Evolutionary conservation across 2,888 invertebrate genomes (phyloP).

Genomic region (Apomyelois bistriatella): DNA sequence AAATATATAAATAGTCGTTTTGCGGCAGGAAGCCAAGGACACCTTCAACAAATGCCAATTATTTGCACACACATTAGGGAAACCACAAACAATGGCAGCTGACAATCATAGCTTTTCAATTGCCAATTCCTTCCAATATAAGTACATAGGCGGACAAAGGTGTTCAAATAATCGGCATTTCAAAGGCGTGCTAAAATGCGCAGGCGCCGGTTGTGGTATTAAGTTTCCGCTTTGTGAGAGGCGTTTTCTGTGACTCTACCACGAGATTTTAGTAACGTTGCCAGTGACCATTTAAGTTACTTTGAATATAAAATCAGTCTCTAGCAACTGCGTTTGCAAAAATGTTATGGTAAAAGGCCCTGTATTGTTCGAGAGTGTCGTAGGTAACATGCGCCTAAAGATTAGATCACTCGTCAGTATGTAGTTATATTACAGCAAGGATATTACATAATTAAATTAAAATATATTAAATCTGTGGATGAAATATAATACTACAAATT

Average conservation of each 20-base stretch:
- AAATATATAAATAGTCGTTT: neutral
- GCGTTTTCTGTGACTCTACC: neutral
- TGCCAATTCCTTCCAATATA: neutral
- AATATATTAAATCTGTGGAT: no score
- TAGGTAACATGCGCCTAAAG: no score
- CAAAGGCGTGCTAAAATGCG: neutral
- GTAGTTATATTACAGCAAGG: no score
- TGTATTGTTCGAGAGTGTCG: no score
- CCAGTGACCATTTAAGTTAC: no score
- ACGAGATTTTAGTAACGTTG: no score
- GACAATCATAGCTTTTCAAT: conserved; percentile 1
- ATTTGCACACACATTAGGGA: conserved; percentile 6
- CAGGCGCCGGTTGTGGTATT: neutral
- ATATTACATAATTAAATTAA: no score
- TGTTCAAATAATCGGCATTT: neutral
- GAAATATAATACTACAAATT: no score
- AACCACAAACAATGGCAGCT: neutral
- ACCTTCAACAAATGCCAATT: neutral
- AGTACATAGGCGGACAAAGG: neutral
- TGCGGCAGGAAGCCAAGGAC: neutral
- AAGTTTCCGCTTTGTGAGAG: neutral
- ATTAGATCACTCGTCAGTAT: no score
- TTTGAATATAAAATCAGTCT: no score
- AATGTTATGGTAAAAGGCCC: no score
- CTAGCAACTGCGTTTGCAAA: no score